Base-by-base conservation (phyloP, 1,140 invertebrate genomes). In the Nymphalis io region DNA sequence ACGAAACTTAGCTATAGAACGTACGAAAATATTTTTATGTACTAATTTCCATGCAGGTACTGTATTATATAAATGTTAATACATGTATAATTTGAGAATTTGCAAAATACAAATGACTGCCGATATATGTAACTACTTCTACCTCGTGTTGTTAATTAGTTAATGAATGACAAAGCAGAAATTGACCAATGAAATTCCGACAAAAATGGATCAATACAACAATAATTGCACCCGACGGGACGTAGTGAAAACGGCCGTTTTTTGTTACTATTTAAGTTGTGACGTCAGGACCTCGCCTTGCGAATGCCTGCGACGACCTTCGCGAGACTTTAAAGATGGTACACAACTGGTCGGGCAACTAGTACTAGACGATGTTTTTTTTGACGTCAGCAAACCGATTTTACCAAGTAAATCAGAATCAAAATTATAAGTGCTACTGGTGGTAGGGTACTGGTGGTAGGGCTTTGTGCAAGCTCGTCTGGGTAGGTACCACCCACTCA, bases 241-340 rank as follows among this genome's bases (percentile, higher is more conserved):
- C 46, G 8, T 10, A 27, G 21, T n/a, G 3, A 27, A 55, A 27
- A 12, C 13, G 0, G 10, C 15, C 51, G 10, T 11, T 55, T 21
- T 55, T 15, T 12, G 51, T 27, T 21, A 55, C 5, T 20, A 40
- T 39, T 60, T 16, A n/a, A 16, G n/a, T 12, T n/a, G 12, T 40
- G n/a, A 60, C 58, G 33, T 60, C 58, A 60, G 33, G 10, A 40
- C 33, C 18, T 40, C 33, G 58, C 39, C 58, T 58, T 51, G 48
- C 18, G 20, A 51, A 51, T 16, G 21, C 15, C 48, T 55, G 51
- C n/a, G 51, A 55, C 51, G 51, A 55, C 51, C 51, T 55, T 55
- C 51, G 15, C 20, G 51, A 55, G 5, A 55, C 51, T 55, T 21
- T 16, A 55, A 55, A 55, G 27, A 33, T 33, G 23, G 23, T 55